These are phyloP conservation scores for Thereva unica DNA, from an alignment of 2,888 invertebrate species.

Conservation along the genomic window DNA sequence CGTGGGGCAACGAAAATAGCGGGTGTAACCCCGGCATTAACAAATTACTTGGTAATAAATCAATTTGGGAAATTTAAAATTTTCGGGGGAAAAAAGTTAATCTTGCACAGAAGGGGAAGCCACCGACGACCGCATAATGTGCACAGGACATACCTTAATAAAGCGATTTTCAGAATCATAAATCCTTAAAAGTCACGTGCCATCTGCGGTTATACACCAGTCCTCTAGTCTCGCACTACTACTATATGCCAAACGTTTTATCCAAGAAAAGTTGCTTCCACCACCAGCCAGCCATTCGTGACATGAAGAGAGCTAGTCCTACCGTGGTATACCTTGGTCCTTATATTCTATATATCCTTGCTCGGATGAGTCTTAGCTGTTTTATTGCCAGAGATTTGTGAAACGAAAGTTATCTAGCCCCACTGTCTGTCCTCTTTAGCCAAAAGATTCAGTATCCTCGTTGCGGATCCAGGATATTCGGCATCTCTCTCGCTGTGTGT, in stretches of 20 bases:
- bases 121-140: constrained; percentile 1
- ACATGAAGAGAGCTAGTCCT: background rate
- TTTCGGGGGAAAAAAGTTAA: constrained; percentile 23
- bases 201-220: constrained; percentile 6
- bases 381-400: constrained; percentile 30
- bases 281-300: no score
- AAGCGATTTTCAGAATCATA: constrained; percentile 28
- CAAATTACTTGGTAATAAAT: constrained; percentile 28
- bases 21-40: no score
- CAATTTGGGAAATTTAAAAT: constrained; percentile 9
- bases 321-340: constrained; percentile 5
- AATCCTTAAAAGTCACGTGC: constrained; percentile 29
- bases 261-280: background rate
- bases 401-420: constrained; percentile 21
- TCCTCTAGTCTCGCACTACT: constrained; percentile 7
- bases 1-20: no score
- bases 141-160: constrained; percentile 22
- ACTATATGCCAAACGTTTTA: constrained; percentile 10
- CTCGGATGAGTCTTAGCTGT: constrained; percentile 24
- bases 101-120: constrained; percentile 24
- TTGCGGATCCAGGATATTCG: constrained; percentile 4
- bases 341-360: constrained; percentile 12
- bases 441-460: no score
- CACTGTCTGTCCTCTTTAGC: no score
- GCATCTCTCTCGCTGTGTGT: constrained; percentile 10